Evolutionary conservation across 2,797 vertebrate species (phyloP).

Genomic region (Hapalemur alaotrensis): DNA sequence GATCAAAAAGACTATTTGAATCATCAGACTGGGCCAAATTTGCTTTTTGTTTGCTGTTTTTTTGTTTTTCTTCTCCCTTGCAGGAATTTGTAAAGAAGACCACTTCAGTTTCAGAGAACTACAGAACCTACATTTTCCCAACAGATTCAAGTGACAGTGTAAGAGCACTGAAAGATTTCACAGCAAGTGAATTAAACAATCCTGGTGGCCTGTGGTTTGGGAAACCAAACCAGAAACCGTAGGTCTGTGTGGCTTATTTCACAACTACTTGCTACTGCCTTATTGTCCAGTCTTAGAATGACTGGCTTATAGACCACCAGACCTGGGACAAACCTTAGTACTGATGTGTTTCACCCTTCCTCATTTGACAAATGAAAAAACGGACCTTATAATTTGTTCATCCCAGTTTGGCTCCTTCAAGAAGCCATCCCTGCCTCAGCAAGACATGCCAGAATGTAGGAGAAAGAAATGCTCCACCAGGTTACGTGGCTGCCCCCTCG

Average conservation of each 20-base stretch:
- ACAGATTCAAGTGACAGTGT: neutral
- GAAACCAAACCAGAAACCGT: neutral
- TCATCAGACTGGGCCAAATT: neutral
- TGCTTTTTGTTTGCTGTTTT: neutral
- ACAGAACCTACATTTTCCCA: conserved; percentile 11
- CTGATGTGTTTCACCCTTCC: neutral
- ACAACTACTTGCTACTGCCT: neutral
- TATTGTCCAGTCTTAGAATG: neutral
- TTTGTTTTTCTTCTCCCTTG: neutral
- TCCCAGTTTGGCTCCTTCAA: neutral
- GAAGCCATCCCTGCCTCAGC: neutral
- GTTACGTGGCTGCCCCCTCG: neutral
- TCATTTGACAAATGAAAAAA: neutral
- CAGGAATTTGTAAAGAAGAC: neutral
- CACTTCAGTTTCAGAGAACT: neutral
- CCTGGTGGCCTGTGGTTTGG: neutral
- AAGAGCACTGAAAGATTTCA: neutral
- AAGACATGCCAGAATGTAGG: neutral
- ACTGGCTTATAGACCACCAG: neutral
- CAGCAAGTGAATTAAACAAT: neutral
- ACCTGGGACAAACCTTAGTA: neutral
- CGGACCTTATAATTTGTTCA: neutral
- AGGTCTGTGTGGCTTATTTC: neutral
- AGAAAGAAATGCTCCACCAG: neutral
- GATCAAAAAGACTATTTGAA: neutral